Conservation (phyloP, 2,113 vertebrate genomes). For the Synchiropus splendidus region DNA sequence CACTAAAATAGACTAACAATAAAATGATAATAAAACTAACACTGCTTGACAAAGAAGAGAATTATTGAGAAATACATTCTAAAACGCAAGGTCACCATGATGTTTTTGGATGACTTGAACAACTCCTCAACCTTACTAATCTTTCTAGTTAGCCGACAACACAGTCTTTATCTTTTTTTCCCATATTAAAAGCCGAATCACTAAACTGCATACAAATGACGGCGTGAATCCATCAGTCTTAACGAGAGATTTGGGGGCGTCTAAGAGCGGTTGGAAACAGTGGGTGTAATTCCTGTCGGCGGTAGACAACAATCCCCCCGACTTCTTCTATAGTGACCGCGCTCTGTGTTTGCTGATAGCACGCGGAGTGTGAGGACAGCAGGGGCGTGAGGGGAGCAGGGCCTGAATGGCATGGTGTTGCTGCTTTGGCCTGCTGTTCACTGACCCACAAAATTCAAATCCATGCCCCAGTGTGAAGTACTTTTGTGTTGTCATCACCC, state of each 20-base stretch:
- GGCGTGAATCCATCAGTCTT: slow-evolving; percentile 38
- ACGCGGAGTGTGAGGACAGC: slow-evolving; percentile 46
- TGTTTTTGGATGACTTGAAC: too few species aligned
- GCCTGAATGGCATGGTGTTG: slow-evolving; percentile 58
- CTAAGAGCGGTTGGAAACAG: slow-evolving; percentile 2
- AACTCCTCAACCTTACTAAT: too few species aligned
- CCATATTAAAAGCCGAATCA: background rate
- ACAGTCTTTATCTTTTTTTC: too few species aligned
- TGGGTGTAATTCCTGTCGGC: slow-evolving; percentile 42
- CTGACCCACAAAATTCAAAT: slow-evolving; percentile 65
- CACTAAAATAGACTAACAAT: too few species aligned
- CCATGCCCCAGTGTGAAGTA: slow-evolving; percentile 61
- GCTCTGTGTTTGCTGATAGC: slow-evolving; percentile 59
- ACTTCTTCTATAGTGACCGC: slow-evolving; percentile 36
- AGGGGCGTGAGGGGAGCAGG: slow-evolving; percentile 24
- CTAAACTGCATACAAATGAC: slow-evolving; percentile 12
- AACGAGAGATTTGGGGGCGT: slow-evolving; percentile 31
- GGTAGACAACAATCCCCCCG: slow-evolving; percentile 40
- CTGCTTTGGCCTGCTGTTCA: slow-evolving; percentile 47
- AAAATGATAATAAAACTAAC: too few species aligned
- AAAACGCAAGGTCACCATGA: too few species aligned
- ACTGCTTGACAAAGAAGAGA: too few species aligned
- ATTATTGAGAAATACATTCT: too few species aligned
- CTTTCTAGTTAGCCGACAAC: too few species aligned
- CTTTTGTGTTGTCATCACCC: slow-evolving; percentile 59